These are phyloP conservation scores for Sphenopsis melanotis DNA, from an alignment of 2,797 vertebrate genomes.

Conservation along the genomic window DNA sequence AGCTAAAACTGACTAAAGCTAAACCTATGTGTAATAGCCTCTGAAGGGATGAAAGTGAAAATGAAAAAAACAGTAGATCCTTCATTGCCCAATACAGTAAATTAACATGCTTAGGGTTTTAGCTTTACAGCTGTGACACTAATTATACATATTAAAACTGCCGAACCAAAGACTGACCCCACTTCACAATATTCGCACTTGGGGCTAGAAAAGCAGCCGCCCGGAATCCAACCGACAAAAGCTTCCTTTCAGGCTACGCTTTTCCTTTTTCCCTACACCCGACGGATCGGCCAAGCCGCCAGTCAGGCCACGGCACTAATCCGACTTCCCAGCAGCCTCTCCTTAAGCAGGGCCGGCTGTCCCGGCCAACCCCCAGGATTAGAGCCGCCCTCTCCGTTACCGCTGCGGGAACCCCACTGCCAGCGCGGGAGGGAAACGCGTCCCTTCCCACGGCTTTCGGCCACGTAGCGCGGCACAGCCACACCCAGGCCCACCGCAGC, in stretches of 20 bases:
- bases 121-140: not conserved
- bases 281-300: not conserved
- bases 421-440: not conserved
- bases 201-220: not conserved
- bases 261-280: not conserved
- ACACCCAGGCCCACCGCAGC: not conserved
- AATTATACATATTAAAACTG: not conserved
- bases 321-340: not conserved
- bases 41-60: no score
- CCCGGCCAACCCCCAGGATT: not conserved
- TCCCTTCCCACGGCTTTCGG: not conserved
- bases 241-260: not conserved
- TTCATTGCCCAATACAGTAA: not conserved
- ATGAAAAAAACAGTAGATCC: not conserved
- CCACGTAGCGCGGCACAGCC: not conserved
- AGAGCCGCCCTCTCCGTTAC: not conserved
- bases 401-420: fast-evolving
- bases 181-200: not conserved
- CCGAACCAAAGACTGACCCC: not conserved
- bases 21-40: not conserved
- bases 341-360: not conserved
- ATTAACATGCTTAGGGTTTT: not conserved
- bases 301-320: not conserved
- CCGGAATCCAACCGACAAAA: not conserved
- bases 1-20: not conserved